Evolutionary conservation across 2,888 invertebrate genomes (phyloP).

Genomic region (Carabus problematicus): DNA sequence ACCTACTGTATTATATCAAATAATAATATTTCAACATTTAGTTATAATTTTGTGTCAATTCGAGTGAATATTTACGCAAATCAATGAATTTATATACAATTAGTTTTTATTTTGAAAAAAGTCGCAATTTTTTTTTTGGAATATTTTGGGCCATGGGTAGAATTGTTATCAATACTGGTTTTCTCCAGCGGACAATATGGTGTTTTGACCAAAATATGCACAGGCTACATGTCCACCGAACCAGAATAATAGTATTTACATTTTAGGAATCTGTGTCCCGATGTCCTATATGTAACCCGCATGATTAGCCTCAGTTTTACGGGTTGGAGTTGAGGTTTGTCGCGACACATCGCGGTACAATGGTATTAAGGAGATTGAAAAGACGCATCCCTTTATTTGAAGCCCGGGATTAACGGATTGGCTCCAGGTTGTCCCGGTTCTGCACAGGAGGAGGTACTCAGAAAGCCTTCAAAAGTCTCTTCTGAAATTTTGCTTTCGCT

Average conservation of each 20-base stretch:
- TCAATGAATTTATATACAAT: too few relatives aligned
- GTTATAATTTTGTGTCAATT: too few relatives aligned
- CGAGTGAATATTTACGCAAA: too few relatives aligned
- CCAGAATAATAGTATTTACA: conserved; percentile 37
- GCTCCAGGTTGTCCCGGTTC: background rate
- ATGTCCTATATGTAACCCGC: conserved; percentile 17
- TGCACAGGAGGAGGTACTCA: background rate
- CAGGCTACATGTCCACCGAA: conserved; percentile 28
- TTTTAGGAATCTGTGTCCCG: conserved; percentile 8
- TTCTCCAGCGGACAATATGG: conserved; percentile 30
- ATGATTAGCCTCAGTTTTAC: background rate
- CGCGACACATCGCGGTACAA: conserved; percentile 21
- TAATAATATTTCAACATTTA: too few relatives aligned
- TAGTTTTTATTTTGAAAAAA: too few relatives aligned
- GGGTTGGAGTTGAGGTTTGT: background rate
- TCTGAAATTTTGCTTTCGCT: too few relatives aligned
- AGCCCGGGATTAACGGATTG: conserved; percentile 23
- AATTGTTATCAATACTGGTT: conserved; percentile 17
- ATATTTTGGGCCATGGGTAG: too few relatives aligned
- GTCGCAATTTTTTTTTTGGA: too few relatives aligned
- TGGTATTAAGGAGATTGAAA: conserved; percentile 19
- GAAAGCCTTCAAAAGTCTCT: too few relatives aligned
- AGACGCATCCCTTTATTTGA: conserved; percentile 33
- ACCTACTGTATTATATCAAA: too few relatives aligned
- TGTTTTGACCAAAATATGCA: conserved; percentile 34